phyloP scores from a whole-genome alignment of 2,888 invertebrate genomes.

The Rhamnusium bicolor region DNA sequence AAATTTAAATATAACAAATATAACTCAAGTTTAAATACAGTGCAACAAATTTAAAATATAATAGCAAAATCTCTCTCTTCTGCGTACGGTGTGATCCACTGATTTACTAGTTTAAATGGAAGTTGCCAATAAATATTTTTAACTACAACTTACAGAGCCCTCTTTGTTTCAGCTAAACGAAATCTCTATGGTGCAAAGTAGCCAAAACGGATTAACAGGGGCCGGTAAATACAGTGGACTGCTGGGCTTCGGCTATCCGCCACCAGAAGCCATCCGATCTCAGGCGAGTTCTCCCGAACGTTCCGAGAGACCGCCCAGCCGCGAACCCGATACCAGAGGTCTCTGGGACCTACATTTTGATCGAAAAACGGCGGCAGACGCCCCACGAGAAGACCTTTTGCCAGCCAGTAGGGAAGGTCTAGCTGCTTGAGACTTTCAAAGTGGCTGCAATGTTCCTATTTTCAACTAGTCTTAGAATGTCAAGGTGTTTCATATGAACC shows the following conservation, averaged over 20 bases:
- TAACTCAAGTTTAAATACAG: too few relatives aligned
- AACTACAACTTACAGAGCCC: slow-evolving; percentile 3
- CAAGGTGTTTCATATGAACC: slow-evolving; percentile 34
- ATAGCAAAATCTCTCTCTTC: too few relatives aligned
- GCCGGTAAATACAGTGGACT: slow-evolving; percentile 82
- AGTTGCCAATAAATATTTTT: background rate
- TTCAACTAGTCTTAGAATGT: slow-evolving; percentile 66
- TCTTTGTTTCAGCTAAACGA: slow-evolving; percentile 80
- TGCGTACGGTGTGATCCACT: too few relatives aligned
- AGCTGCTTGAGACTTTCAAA: slow-evolving; percentile 75
- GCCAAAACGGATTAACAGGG: slow-evolving; percentile 76
- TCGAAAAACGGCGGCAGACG: slow-evolving; percentile 70
- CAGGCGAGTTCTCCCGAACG: slow-evolving; percentile 74
- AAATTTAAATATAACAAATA: too few relatives aligned
- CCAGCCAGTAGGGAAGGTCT: slow-evolving; percentile 82
- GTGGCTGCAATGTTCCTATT: slow-evolving; percentile 73
- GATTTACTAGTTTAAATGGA: too few relatives aligned
- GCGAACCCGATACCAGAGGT: slow-evolving; percentile 69
- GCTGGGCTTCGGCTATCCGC: slow-evolving; percentile 83
- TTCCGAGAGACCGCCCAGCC: slow-evolving; percentile 69
- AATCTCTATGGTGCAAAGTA: slow-evolving; percentile 85
- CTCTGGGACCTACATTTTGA: slow-evolving; percentile 76
- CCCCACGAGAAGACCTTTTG: slow-evolving; percentile 71
- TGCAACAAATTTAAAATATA: too few relatives aligned
- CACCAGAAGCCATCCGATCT: slow-evolving; percentile 72